Percentiles rank a stretch among this genome's conserved stretches.
Evolutionary conservation across 2,113 vertebrate species (phyloP).

Genomic region (Salvelinus alpinus): DNA sequence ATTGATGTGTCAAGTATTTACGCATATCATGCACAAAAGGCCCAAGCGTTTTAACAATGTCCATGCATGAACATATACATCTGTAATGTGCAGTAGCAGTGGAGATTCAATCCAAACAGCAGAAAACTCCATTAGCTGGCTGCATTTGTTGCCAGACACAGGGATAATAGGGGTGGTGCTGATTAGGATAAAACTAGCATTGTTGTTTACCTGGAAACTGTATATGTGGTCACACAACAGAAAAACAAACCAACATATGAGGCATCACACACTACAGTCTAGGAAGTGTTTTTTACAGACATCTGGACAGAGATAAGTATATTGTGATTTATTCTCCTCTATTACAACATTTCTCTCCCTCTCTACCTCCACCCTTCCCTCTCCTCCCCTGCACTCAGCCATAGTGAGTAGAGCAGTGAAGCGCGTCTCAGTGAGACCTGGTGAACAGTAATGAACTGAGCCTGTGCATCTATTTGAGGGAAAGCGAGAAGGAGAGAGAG

Average conservation of each 20-base stretch:
- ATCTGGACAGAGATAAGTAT: slow-evolving; percentile 49
- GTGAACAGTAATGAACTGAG: slow-evolving; percentile 80
- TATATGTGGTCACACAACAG: slow-evolving; percentile 38
- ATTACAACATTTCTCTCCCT: slow-evolving; percentile 45
- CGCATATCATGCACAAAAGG: slow-evolving; percentile 4
- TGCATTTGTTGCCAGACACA: neutral
- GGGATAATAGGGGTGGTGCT: slow-evolving; percentile 21
- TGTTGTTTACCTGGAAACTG: slow-evolving; percentile 17
- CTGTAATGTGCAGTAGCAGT: slow-evolving; percentile 36
- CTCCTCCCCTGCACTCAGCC: slow-evolving; percentile 50
- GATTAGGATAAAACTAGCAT: slow-evolving; percentile 28
- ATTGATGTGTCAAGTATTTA: slow-evolving; percentile 20
- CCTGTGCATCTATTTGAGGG: slow-evolving; percentile 73
- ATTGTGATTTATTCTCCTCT: slow-evolving; percentile 53
- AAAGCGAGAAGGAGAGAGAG: slow-evolving; percentile 55
- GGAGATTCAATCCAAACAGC: slow-evolving; percentile 38
- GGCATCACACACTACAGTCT: slow-evolving; percentile 40
- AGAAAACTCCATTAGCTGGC: slow-evolving; percentile 22
- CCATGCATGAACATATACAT: slow-evolving; percentile 46
- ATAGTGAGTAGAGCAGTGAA: slow-evolving; percentile 64
- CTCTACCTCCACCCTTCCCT: slow-evolving; percentile 16
- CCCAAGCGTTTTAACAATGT: slow-evolving; percentile 27
- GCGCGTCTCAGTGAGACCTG: slow-evolving; percentile 71
- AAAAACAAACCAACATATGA: slow-evolving; percentile 24
- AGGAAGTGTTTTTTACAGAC: slow-evolving; percentile 53